A percentile compares a stretch with the other conserved stretches of the same genome.
Conservation (phyloP, 1,140 invertebrate genomes). For the Triops cancriformis region DNA sequence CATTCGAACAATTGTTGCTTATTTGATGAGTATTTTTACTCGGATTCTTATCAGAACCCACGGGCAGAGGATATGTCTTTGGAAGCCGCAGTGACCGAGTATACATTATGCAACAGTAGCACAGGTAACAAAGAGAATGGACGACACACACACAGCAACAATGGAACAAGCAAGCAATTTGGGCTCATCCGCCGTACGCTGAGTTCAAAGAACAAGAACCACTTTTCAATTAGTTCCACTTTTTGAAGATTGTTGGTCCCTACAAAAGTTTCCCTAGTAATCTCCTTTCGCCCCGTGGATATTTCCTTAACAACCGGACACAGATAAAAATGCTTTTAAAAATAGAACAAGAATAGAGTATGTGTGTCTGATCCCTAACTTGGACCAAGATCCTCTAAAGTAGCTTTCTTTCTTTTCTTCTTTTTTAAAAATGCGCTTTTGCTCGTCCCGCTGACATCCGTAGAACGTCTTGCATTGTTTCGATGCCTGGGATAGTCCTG, state of each 20-base stretch:
- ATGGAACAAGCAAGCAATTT: background rate
- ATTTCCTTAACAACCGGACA: background rate
- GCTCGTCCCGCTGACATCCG: background rate
- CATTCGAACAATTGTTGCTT: background rate
- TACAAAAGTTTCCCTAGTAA: background rate
- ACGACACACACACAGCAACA: background rate
- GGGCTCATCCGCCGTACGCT: background rate
- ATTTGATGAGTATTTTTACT: background rate
- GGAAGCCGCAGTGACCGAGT: background rate
- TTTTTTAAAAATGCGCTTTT: background rate
- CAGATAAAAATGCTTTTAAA: background rate
- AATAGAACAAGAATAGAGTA: background rate
- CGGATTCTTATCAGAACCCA: background rate
- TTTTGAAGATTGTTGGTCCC: background rate
- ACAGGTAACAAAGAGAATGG: background rate
- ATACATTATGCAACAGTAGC: background rate
- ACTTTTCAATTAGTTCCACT: conserved; percentile 6
- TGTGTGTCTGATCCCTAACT: background rate
- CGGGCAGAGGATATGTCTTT: background rate
- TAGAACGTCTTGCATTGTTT: background rate
- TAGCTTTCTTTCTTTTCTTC: background rate
- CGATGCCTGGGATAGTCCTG: background rate
- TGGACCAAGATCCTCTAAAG: background rate
- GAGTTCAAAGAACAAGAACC: background rate
- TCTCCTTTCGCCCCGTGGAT: background rate